Base-by-base conservation (phyloP, 2,797 vertebrate species). In the Sebastolobus alascanus region DNA sequence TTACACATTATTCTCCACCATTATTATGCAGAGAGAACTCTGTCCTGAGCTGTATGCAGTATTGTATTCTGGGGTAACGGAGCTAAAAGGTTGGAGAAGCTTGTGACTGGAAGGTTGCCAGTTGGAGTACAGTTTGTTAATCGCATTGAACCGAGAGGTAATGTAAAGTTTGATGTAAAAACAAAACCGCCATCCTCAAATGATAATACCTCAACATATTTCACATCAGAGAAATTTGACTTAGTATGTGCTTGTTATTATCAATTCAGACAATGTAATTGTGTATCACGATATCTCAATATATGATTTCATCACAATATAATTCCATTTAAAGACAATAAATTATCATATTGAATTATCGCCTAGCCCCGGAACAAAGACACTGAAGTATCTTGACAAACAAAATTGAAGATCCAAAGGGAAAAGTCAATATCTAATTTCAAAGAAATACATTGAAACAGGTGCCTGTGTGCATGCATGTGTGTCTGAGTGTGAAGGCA, bases 361-460 rank as follows among this genome's bases (percentile, higher is more conserved):
- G 14, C 46, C 46, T 9, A 52, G 46, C 18, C 46, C 46, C 46
- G 8, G 46, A 52, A 52, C 59, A 73, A 54, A 67, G 50, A 66
- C 31, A 31, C 25, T 33, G 8, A 29, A 29, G 65, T 46, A 37
- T 50, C 18, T 69, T 11, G 4, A 35, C 65, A 76, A 85, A 76
- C 65, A 74, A 66, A 71, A 76, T 33, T 8, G 16, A 52, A 37
- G 16, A 66, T 46, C 27, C 37, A 38, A 54, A 35, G 33, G 59
- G n/a, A 33, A 43, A 85, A 90, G 70, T 78, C 50, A 63, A 79
- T 77, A 73, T 68, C 37, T 43, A 54, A 82, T 73, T 35, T 43
- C 43, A 54, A 73, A 81, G 40, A 78, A 82, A 86, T 54, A 46
- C n/a, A 52, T 7, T 46, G 25, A 77, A 71, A 76, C 3, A 72